Evolutionary conservation across 2,797 vertebrate genomes (phyloP), one percentile per base, ranked within the genome.

Genomic region (Clarias fuscus): DNA sequence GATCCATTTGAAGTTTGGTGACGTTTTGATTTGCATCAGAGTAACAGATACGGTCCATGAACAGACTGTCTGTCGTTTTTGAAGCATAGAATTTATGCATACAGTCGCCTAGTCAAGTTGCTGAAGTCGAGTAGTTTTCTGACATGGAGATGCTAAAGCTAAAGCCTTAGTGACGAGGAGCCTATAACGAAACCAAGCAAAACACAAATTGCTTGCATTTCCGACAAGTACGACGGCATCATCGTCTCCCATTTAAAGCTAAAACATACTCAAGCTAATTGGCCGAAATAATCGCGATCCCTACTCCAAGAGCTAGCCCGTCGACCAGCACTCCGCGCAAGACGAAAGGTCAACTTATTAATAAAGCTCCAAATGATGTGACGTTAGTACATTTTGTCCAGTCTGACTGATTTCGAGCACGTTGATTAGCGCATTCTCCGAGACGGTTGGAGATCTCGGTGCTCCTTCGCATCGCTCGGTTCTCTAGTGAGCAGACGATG

Each of bases 401-500:
- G 8, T 70, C 67, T n/a, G 15, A 40, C 22, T 71, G 68, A 24
- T 83, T 14, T 40, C 11, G 20, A 18, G 56, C 37, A 6, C 78
- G 71, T 30, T 62, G 83, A 84, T 75, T 30, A 75, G 82, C 33
- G 1, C 62, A 11, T 43, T 67, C 62, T 79, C 8, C 1, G 61
- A 61, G 43, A 37, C 24, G 7, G 33, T 40, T 4, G 22, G 33
- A 65, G 18, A 84, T 43, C n/a, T 80, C 30, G 15, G 56, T 77
- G 84, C 62, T 48, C 40, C 71, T 80, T 59, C 53, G 5, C 73
- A 7, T 71, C 5, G 3, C 18, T 43, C 0, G 24, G 17, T 20
- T 71, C 76, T 85, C 56, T 15, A 81, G 67, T 24, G 77, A 43
- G 84, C 33, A 27, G 65, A 53, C 6, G 72, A 64, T 20, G 71